Evolutionary conservation across 2,797 vertebrate genomes (phyloP), one percentile per base, ranked within the genome.

Genomic region (Phoxinus dragarum): DNA sequence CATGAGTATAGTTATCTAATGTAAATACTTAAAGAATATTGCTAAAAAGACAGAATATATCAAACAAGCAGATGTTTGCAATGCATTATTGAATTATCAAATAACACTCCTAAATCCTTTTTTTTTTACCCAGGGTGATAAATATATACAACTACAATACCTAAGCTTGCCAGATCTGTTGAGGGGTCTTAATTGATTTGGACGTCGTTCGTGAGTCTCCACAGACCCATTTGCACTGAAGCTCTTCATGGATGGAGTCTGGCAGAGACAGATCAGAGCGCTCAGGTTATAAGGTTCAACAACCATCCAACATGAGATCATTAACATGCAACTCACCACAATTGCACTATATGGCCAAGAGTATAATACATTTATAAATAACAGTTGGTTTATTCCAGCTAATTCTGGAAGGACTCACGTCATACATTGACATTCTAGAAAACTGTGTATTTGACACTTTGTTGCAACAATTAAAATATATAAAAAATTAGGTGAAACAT

Each of bases 201-300:
- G 86, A 89, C 96, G 93, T 92, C 96, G 96, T 72, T 95, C 94
- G 11, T 97, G 97, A 0, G 96, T 97, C 90, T 96, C 97, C 93
- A 96, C 66, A 16, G 93, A 89, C 47, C 97, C 96, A 0, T 93
- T 90, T 82, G 93, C 81, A 3, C 88, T 68, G 80, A 94, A 94
- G 88, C 89, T 92, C 59, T 94, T 91, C 2, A 94, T 88, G 23
- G 91, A 27, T 10, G 94, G 91, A 87, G 93, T 86, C 94, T 96
- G 91, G 5, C 42, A 34, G 27, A 82, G 10, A 83, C 7, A 71
- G 23, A 69, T 38, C 40, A 84, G n/a, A 67, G 19, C 52, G 10
- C 42, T 64, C 49, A 21, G 6, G 76, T 9, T n/a, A 79, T 59
- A 79, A 34, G 42, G 27, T 49, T 34, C n/a, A n/a, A 23, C 74